Base-by-base conservation (phyloP, 2,113 vertebrate genomes). In the Alethe castanea region DNA sequence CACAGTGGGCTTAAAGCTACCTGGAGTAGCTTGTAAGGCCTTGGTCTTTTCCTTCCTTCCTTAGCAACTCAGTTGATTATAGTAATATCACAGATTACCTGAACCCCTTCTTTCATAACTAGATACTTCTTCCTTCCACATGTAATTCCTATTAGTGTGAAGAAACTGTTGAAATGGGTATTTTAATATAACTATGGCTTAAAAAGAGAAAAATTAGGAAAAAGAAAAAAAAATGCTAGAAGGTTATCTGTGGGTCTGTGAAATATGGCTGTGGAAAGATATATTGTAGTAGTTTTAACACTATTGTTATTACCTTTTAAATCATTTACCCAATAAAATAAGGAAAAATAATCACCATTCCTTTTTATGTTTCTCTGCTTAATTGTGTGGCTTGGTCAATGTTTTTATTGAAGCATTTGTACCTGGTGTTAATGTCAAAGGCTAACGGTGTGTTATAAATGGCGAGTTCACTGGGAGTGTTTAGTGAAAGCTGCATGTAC, bases 251-350 rank as follows among this genome's bases (percentile, higher is more conserved):
- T 98, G 98, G 99, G 98, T 99, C 98, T 99, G 99, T 99, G 99
- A 98, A 98, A 98, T 98, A 98, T 99, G 98, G 98, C 98, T 99
- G 98, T 99, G 99, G 98, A 98, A 98, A 99, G 98, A 99, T 98
- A 98, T 98, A 98, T 98, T 99, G 99, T 99, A 99, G 99, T 99
- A 98, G 98, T 99, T 99, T 99, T 99, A 99, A 99, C 98, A 99
- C 98, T 99, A 99, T 99, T 99, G 99, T 99, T 99, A 99, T 98
- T 99, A 99, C 98, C 98, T 99, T 99, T 99, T 99, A 99, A 99
- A 99, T 99, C 99, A 99, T 99, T 99, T 99, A 99, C 99, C 99
- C 99, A 99, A 99, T 99, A 99, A 99, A 99, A 98, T 98, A 98
- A 98, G 95, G 97, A 98, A 98, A 98, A 97, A 86, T 53, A 97